These are phyloP conservation scores for Drymodes brunneopygia DNA, from an alignment of 2,113 vertebrate genomes.

Conservation along the genomic window DNA sequence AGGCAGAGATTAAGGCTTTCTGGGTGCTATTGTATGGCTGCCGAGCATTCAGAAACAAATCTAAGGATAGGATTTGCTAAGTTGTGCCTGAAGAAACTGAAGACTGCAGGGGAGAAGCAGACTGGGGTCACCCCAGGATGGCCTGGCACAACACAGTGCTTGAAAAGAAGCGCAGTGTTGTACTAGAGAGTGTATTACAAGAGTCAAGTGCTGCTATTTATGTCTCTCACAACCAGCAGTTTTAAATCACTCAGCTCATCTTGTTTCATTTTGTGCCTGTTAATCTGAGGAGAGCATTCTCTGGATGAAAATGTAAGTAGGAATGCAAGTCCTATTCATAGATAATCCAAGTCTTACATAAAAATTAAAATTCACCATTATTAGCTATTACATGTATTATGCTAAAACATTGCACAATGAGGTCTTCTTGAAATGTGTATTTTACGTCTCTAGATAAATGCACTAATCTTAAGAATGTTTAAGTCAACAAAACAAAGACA, in stretches of 20 bases:
- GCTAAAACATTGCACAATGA: neutral
- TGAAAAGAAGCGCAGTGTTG: neutral
- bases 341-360: neutral
- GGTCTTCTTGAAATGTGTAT: neutral
- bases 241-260: neutral
- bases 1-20: neutral
- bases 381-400: neutral
- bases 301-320: neutral
- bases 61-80: neutral
- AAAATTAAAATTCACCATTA: neutral
- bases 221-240: fast-evolving
- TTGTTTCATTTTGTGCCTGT: neutral
- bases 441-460: neutral
- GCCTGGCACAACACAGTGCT: neutral
- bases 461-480: neutral
- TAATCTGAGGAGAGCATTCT: neutral
- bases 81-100: neutral
- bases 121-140: neutral
- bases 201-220: neutral
- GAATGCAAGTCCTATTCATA: neutral
- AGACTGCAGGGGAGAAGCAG: neutral
- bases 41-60: neutral
- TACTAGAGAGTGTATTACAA: neutral
- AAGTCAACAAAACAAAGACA: neutral
- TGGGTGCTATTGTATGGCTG: neutral